Evolutionary conservation across 2,113 vertebrate genomes (phyloP).

Genomic region (Phyllostomus discolor): DNA sequence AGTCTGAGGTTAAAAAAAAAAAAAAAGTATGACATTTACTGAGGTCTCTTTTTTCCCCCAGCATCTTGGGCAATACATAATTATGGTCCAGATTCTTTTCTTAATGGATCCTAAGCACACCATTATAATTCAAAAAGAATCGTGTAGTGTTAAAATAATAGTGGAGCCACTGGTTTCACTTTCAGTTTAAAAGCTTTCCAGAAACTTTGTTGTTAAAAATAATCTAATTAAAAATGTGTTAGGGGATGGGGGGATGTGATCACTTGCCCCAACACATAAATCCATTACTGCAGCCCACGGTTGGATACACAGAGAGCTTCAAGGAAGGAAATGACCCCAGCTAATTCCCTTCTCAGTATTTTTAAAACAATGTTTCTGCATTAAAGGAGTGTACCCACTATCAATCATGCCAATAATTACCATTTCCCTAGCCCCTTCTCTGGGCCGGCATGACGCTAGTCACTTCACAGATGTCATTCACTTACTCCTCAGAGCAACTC

Average conservation of each 20-base stretch:
- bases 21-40: neutral
- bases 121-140: neutral
- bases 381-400: neutral
- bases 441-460: neutral
- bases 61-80: neutral
- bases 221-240: neutral
- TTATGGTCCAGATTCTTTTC: neutral
- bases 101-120: neutral
- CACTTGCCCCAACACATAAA: no score
- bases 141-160: neutral
- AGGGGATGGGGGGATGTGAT: no score
- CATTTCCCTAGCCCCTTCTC: neutral
- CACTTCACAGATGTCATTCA: neutral
- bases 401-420: neutral
- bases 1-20: neutral
- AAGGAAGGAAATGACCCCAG: neutral
- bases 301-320: neutral
- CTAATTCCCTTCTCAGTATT: neutral
- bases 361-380: neutral
- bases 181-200: neutral
- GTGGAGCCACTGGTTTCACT: no score
- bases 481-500: neutral
- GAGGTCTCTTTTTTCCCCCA: neutral
- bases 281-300: no score
- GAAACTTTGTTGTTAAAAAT: neutral